Conservation (phyloP, 2,888 invertebrate genomes). For the Andrena minutula region DNA sequence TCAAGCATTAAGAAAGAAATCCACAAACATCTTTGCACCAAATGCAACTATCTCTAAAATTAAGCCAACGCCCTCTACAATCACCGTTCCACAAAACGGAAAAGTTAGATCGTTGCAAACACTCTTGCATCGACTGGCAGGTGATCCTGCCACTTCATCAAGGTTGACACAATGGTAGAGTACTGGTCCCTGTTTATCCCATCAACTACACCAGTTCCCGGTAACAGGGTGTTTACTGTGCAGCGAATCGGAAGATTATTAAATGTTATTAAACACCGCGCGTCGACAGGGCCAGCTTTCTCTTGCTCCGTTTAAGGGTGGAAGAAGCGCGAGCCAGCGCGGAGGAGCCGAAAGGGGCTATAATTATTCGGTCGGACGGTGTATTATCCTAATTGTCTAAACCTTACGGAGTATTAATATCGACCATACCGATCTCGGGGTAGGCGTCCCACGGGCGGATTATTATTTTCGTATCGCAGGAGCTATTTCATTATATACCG, state of each 20-base stretch:
- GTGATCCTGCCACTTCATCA: slow-evolving; percentile 9
- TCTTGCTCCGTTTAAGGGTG: slow-evolving; percentile 11
- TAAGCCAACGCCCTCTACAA: neutral
- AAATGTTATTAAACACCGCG: slow-evolving; percentile 48
- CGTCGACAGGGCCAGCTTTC: slow-evolving; percentile 4
- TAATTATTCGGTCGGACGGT: slow-evolving; percentile 45
- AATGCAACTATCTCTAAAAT: neutral
- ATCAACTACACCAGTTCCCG: slow-evolving; percentile 37
- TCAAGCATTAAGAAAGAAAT: too few relatives aligned
- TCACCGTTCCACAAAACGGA: neutral
- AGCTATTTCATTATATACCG: slow-evolving; percentile 56
- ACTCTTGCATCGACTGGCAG: slow-evolving; percentile 21
- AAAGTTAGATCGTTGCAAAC: neutral
- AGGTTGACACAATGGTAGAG: neutral
- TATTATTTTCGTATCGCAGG: slow-evolving; percentile 56
- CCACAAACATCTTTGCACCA: too few relatives aligned
- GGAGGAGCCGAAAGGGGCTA: slow-evolving; percentile 5
- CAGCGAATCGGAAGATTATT: slow-evolving; percentile 48
- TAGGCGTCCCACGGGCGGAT: slow-evolving; percentile 31
- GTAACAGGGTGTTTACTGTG: slow-evolving; percentile 23
- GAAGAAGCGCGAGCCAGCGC: slow-evolving; percentile 9
- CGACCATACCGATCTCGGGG: slow-evolving; percentile 43
- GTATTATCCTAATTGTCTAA: slow-evolving; percentile 60
- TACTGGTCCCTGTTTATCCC: neutral
- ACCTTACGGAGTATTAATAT: slow-evolving; percentile 52